Conservation (phyloP, 2,888 invertebrate species). For the Drosophila antonietae region DNA sequence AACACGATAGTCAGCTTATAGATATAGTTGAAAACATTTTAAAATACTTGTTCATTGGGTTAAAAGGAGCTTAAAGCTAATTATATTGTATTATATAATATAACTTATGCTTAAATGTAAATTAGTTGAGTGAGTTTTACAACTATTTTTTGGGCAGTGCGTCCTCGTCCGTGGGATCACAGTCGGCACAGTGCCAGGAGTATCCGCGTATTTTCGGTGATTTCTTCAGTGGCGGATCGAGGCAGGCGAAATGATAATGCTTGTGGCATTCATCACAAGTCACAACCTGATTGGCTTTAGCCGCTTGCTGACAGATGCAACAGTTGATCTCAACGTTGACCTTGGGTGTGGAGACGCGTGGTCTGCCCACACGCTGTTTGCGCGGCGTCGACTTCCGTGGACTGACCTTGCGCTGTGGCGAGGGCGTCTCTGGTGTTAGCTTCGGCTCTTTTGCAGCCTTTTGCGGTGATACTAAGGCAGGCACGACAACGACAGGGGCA, state of each 20-base stretch:
- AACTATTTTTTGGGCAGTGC: conserved; percentile 56
- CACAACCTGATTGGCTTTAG: conserved; percentile 81
- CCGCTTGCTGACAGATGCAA: conserved; percentile 79
- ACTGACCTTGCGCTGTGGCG: conserved; percentile 77
- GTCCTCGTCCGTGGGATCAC: conserved; percentile 91
- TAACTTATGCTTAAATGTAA: not conserved
- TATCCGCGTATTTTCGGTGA: conserved; percentile 97
- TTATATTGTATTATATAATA: not conserved
- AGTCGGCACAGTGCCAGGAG: conserved; percentile 98
- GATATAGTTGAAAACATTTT: conserved; percentile 7
- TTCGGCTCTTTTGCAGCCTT: conserved; percentile 29
- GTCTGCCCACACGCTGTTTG: conserved; percentile 57
- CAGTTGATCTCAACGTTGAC: conserved; percentile 71
- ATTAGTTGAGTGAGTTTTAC: conserved; percentile 5
- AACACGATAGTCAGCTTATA: conserved; percentile 7
- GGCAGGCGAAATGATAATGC: conserved; percentile 95
- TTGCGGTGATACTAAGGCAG: conserved; percentile 22
- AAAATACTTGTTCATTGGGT: conserved; percentile 20
- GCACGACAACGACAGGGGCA: conserved; percentile 7
- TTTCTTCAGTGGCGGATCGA: conserved; percentile 97
- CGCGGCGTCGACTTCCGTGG: conserved; percentile 78
- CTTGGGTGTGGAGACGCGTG: conserved; percentile 56
- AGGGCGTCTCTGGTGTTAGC: conserved; percentile 18
- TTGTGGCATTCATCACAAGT: conserved; percentile 97
- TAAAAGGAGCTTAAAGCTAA: conserved; percentile 24